Evolutionary conservation across 2,797 vertebrate species (phyloP), one percentile per base, ranked within the genome.

Genomic region (Darevskia nairensis): DNA sequence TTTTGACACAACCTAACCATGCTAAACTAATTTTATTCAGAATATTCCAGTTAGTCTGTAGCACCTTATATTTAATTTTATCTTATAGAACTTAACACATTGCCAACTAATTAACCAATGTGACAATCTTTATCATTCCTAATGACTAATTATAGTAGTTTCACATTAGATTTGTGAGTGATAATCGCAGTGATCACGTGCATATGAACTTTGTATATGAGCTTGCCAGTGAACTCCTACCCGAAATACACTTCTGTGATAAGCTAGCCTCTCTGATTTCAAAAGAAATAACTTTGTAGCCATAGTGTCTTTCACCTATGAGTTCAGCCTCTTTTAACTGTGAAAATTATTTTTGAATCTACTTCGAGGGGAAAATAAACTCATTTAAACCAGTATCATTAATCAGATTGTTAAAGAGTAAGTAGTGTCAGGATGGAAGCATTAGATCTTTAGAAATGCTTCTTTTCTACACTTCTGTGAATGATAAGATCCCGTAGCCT

Each of bases 11-110:
- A 46, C 39, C 25, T 29, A 76, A 66, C 15, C 27, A 44, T 44
- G 55, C 35, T 29, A 41, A 23, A 27, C 35, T 75, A 87, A 81
- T 32, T 82, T 82, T 83, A 77, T 78, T 77, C 32, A 39, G n/a
- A 81, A 78, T 19, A 69, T 69, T 68, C 44, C 69, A 77, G 72
- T 88, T 81, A 71, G 44, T 74, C 77, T 90, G 29, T 1, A 86
- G 75, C 86, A 88, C 69, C 3, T 79, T 86, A n/a, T 17, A 68
- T 88, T 87, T 84, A 27, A 64, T 71, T 68, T 86, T 78, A 78
- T 17, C 2, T 68, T 75, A 82, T 76, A 46, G 32, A 82, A 74
- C 29, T 66, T 23, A 66, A 74, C 41, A 11, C 76, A 72, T 86
- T 55, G 25, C 61, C 64, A 61, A 6, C 21, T 44, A 46, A 87